Base-by-base conservation (phyloP, 2,797 vertebrate species). In the Esox lucius region DNA sequence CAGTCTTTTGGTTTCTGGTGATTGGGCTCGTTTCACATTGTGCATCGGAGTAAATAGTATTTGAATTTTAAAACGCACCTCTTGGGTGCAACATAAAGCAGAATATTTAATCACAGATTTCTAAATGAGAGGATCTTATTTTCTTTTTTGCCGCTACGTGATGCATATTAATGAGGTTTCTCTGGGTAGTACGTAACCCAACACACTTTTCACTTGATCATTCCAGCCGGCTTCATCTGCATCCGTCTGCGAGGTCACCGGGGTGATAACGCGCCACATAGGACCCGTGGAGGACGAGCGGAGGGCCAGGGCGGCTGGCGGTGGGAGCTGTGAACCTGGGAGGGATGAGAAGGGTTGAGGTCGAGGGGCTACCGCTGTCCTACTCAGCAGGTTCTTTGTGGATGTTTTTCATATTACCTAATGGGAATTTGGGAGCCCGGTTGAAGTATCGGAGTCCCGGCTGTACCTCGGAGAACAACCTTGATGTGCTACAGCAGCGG, bases 401-500 rank as follows among this genome's bases (percentile, higher is more conserved):
- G 42, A 46, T 9, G 42, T n/a, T 46, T 3, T 12, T 9, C 6
- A 9, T 8, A 46, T 9, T 3, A 59, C 56, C 56, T 24, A 22
- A 24, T 12, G 56, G 56, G 56, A 24, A 24, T 24, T 9, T 9
- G 56, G 56, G 24, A 56, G 2, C 42, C 11, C 2, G 42, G 6
- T 1, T 12, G 22, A 24, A 9, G 22, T 9, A 24, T 22, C n/a
- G 6, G 56, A 22, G 56, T 3, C 24, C 56, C 3, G 56, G 11
- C 56, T 24, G 71, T 62, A 72, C 13, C 35, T 31, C 31, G 11
- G 62, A 28, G 91, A 90, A 91, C 92, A 88, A 87, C 84, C 88
- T 90, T 83, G 89, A 92, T 95, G 94, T 56, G 87, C 93, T 93
- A 80, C 93, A 90, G 93, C 87, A 93, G 94, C 93, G 93, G 92